Evolutionary conservation across 2,888 invertebrate species (phyloP).

Genomic region (Drosophila phalerata): DNA sequence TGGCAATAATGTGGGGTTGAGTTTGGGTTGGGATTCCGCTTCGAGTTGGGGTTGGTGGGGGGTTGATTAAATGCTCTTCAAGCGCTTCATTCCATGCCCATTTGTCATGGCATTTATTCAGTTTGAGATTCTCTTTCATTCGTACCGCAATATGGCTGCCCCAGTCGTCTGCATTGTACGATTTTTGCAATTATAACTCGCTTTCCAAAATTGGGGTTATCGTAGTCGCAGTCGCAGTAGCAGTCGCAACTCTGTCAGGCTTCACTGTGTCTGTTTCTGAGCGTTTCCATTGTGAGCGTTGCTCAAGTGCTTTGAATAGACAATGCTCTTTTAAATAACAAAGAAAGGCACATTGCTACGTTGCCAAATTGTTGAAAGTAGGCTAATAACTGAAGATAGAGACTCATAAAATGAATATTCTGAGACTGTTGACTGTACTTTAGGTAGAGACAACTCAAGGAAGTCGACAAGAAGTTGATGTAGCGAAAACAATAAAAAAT

Average conservation of each 20-base stretch:
- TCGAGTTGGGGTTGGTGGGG: slow-evolving; percentile 22
- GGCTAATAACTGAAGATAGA: slow-evolving; percentile 65
- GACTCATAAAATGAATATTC: neutral
- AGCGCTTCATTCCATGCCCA: slow-evolving; percentile 13
- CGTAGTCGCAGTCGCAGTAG: slow-evolving; percentile 19
- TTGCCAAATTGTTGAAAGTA: slow-evolving; percentile 61
- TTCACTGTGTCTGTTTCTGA: slow-evolving; percentile 62
- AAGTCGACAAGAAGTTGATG: neutral
- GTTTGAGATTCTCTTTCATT: slow-evolving; percentile 64
- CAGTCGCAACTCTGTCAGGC: slow-evolving; percentile 20
- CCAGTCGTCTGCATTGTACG: slow-evolving; percentile 48
- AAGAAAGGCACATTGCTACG: slow-evolving; percentile 44
- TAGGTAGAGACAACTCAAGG: neutral
- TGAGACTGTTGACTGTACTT: slow-evolving; percentile 20
- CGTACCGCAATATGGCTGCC: slow-evolving; percentile 45
- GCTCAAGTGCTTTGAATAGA: slow-evolving; percentile 59
- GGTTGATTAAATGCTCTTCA: slow-evolving; percentile 57
- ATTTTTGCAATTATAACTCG: slow-evolving; percentile 70
- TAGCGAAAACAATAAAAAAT: neutral
- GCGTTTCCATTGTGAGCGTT: slow-evolving; percentile 55
- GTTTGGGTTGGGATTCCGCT: slow-evolving; percentile 2
- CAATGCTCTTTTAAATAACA: slow-evolving; percentile 56
- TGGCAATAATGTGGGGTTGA: slow-evolving; percentile 3
- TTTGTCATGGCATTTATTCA: slow-evolving; percentile 57
- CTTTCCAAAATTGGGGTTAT: slow-evolving; percentile 53